Conservation (phyloP, 2,797 vertebrate species). For the Protosalanx chinensis region DNA sequence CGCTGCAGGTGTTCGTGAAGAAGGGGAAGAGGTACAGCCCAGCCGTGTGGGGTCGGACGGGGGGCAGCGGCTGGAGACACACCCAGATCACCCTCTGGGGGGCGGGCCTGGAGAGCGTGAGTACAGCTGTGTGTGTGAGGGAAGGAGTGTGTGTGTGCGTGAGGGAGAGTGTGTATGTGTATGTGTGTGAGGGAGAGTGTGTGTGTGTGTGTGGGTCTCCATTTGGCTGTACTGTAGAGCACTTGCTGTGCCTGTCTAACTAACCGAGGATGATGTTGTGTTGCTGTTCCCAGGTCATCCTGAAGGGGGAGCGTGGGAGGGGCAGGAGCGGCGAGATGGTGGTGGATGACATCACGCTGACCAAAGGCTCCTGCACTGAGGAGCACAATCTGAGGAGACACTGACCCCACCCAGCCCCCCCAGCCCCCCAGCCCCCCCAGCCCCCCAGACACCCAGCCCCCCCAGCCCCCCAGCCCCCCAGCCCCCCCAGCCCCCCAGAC, state of each 20-base stretch:
- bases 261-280: not conserved
- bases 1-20: slow-evolving; percentile 89
- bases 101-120: slow-evolving; percentile 86
- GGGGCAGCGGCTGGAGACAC: slow-evolving; percentile 89
- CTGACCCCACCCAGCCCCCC: slow-evolving; percentile 47
- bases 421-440: no score
- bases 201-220: no score
- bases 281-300: slow-evolving; percentile 81
- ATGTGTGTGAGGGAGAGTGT: no score
- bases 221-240: no score
- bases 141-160: no score
- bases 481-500: no score
- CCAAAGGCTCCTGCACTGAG: slow-evolving; percentile 84
- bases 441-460: no score
- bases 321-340: slow-evolving; percentile 85
- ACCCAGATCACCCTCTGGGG: slow-evolving; percentile 88
- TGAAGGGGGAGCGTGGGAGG: slow-evolving; percentile 87
- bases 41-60: slow-evolving; percentile 87
- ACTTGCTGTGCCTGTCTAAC: not conserved
- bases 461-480: no score
- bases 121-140: slow-evolving; percentile 51
- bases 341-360: slow-evolving; percentile 89
- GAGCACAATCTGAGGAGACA: slow-evolving; percentile 78
- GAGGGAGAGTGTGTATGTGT: no score
- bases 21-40: slow-evolving; percentile 80